Base-by-base conservation (phyloP, 2,797 vertebrate species). In the Sebastes flavidus region DNA sequence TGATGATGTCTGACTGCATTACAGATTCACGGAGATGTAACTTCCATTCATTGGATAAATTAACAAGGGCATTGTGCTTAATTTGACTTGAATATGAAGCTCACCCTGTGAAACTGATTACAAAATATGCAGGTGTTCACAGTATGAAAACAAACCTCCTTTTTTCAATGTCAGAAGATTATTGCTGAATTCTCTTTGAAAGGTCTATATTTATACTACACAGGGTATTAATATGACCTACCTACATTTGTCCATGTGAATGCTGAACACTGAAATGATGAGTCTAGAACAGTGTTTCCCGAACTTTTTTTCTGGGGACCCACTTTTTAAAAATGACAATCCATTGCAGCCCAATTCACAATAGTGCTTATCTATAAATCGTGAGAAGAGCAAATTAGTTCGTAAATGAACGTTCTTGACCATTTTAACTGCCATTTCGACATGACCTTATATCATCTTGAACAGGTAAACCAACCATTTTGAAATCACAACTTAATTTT, bases 51-150 rank as follows among this genome's bases (percentile, higher is more conserved):
- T 2, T 52, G 34, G 30, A 42, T 78, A 76, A 65, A 84, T 81
- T 59, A 46, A 74, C 67, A 56, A n/a, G 29, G 59, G 55, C 58
- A 65, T 30, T 67, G 60, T 42, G 62, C 38, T 76, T 76, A 65
- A 77, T 74, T 65, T 12, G 71, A 82, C 71, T 77, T 27, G 25
- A 82, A 55, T 29, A 3, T 1, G 8, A 25, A 65, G 52, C 65
- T 61, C 59, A 30, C 27, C 25, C 46, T 72, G 77, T 73, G 79
- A 78, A 65, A 65, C 32, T 68, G 65, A 82, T 80, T 54, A 42
- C 61, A 77, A 65, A 65, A 83, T n/a, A 60, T 16, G 34, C 82
- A 79, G 72, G 65, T 85, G 80, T 63, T 75, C 66, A 65, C 68
- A 29, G n/a, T 38, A 24, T 66, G 56, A 59, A 78, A 85, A 70